Base-by-base conservation (phyloP, 2,113 vertebrate genomes). In the Rattus norvegicus region DNA sequence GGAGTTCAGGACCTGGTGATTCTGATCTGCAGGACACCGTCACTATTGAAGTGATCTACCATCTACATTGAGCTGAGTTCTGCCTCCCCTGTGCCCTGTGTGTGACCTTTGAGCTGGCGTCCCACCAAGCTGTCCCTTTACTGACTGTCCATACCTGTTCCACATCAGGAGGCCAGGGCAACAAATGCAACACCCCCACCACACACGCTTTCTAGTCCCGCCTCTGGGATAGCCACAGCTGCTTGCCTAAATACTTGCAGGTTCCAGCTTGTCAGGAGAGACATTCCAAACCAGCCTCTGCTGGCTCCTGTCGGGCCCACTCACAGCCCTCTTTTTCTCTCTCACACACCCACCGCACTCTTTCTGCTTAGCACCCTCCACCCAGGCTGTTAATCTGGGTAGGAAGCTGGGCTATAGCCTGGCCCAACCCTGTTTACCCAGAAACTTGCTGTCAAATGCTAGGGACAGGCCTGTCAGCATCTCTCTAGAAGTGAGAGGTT, bases 201-300 rank as follows among this genome's bases (percentile, higher is more conserved):
- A 61, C 67, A 30, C 65, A 14, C 43, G 20, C 28, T 96, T 97
- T 94, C 96, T 87, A 77, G 95, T 86, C 92, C 73, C 69, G 43
- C 89, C 91, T 88, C 94, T 94, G 94, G 87, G 94, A 95, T 8
- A 20, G 95, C 93, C 69, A 97, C 95, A 97, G 97, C 95, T 92
- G 96, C 93, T 54, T 95, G 95, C 95, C 75, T 91, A 93, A 87
- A 95, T 96, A 97, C 92, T 88, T 95, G 54, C 97, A 96, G 91
- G 98, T 93, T 91, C 89, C 83, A 93, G 92, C 98, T 94, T 97
- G 98, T 95, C 24, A 85, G 86, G 88, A 92, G 92, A 97, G 95
- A 63, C 91, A 96, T 93, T 96, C 92, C 92, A 96, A 96, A 97
- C 96, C 96, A 97, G 97, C 95, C 92, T 97, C 88, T 70, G 92